These are phyloP conservation scores for Melanotaenia nigrans DNA, from an alignment of 2,797 vertebrate species.

Conservation along the genomic window DNA sequence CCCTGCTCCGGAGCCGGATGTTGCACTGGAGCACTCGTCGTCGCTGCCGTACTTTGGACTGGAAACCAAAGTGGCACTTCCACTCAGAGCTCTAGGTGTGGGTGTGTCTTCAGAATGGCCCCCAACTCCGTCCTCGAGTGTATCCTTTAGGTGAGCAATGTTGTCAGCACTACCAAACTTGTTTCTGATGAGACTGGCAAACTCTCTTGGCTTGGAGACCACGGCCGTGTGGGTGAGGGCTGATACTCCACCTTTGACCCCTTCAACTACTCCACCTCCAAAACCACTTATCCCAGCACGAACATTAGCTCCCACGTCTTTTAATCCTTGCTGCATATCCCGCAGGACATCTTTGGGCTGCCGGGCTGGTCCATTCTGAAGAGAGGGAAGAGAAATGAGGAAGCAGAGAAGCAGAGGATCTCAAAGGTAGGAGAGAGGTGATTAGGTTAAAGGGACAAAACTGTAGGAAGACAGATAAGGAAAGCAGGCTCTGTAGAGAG, in stretches of 20 bases:
- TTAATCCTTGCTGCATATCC: slow-evolving; percentile 98
- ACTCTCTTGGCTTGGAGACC: slow-evolving; percentile 95
- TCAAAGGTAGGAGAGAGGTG: slow-evolving; percentile 40
- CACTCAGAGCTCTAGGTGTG: slow-evolving; percentile 89
- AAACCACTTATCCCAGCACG: slow-evolving; percentile 97
- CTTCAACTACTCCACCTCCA: slow-evolving; percentile 94
- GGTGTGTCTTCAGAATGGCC: slow-evolving; percentile 87
- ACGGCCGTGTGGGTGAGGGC: slow-evolving; percentile 94
- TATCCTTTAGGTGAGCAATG: slow-evolving; percentile 95
- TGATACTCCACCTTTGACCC: slow-evolving; percentile 93
- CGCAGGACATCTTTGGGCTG: slow-evolving; percentile 97
- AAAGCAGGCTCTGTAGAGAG: slow-evolving; percentile 42
- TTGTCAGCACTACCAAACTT: slow-evolving; percentile 98
- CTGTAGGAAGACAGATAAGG: slow-evolving; percentile 46
- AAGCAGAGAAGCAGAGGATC: slow-evolving; percentile 53
- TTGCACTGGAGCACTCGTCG: slow-evolving; percentile 95
- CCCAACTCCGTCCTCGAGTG: slow-evolving; percentile 86
- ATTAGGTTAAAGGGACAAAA: slow-evolving; percentile 47
- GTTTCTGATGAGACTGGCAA: slow-evolving; percentile 96
- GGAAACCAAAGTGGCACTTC: slow-evolving; percentile 95
- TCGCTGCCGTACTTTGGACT: slow-evolving; percentile 98
- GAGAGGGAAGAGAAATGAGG: slow-evolving; percentile 51
- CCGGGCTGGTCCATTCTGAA: slow-evolving; percentile 91
- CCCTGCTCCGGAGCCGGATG: slow-evolving; percentile 89
- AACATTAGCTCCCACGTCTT: slow-evolving; percentile 95